Evolutionary conservation across 1,140 invertebrate species (phyloP), one percentile per base, ranked within the genome.

Genomic region (Pomacea maculata): DNA sequence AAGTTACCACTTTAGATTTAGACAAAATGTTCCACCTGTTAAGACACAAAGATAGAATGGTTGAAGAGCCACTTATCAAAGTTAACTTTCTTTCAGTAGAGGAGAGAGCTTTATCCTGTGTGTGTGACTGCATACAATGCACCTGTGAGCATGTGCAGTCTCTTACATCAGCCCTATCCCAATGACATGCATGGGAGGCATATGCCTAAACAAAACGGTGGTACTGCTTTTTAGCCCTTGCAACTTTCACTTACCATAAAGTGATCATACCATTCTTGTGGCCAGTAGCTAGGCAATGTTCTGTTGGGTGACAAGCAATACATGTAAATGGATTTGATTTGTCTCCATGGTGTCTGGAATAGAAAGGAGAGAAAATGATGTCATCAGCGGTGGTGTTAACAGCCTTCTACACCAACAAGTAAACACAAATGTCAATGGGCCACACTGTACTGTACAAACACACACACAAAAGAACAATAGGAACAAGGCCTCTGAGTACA

Each of bases 211-310:
- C 34, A 6, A 45, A 6, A 45, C 3, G 6, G 34, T 6, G 3
- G 34, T 4, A 45, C 34, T 45, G 34, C 34, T 45, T 45, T 45
- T 45, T 6, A 45, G 34, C 34, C 34, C 34, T 45, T 45, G 34
- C 34, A 45, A 6, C 34, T 45, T 2, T 45, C 80, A 93, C 91
- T 83, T 92, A 93, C 94, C 94, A 96, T 55, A 96, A 85, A 45
- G 94, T 79, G 54, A 96, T 93, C 80, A 94, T 90, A 5, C 96
- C 96, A 81, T 90, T 92, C 63, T 91, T 89, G 91, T 95, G 95
- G 68, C 95, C 96, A 29, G 94, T 95, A 12, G 95, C 95, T 10
- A 96, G 91, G 84, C 93, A 91, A 86, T 93, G 90, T 79, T 95
- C 94, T 63, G 87, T 88, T 7, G 95, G 95, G 92, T 96, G 95